Conservation (phyloP, 2,797 vertebrate genomes). For the Arctocebus calabarensis region DNA sequence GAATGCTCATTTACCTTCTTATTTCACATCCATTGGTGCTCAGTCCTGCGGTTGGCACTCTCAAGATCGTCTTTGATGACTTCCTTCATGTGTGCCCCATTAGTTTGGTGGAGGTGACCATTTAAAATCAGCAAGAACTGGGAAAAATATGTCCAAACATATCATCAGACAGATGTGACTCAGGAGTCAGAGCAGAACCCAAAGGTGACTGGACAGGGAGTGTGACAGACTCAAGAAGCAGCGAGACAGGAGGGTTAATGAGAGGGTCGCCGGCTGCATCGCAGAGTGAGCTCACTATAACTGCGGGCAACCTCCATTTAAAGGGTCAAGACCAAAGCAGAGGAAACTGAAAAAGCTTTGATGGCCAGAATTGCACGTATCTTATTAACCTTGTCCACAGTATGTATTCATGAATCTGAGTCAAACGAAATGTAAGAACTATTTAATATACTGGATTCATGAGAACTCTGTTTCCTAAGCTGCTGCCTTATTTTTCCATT, state of each 20-base stretch:
- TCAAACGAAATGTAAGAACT: not conserved
- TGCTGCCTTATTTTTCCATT: not conserved
- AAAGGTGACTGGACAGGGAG: not conserved
- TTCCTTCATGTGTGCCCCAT: not conserved
- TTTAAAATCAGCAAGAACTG: not conserved
- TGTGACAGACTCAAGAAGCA: not conserved
- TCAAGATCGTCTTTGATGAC: not conserved
- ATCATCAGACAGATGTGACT: not conserved
- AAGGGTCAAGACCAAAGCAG: not conserved
- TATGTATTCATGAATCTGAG: not conserved
- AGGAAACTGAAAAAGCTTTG: not conserved
- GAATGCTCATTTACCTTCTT: not conserved
- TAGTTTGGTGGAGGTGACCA: not conserved
- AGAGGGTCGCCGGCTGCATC: not conserved
- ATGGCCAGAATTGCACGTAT: not conserved
- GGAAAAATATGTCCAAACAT: not conserved
- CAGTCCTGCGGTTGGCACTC: not conserved
- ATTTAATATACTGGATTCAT: not conserved
- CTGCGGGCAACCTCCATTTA: not conserved
- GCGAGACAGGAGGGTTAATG: not conserved
- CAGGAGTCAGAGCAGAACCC: not conserved
- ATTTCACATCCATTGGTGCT: not conserved
- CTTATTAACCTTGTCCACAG: not conserved
- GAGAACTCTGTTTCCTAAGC: not conserved
- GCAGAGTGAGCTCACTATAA: not conserved